Conservation (phyloP, 2,797 vertebrate species). For the Cyclopterus lumpus region DNA sequence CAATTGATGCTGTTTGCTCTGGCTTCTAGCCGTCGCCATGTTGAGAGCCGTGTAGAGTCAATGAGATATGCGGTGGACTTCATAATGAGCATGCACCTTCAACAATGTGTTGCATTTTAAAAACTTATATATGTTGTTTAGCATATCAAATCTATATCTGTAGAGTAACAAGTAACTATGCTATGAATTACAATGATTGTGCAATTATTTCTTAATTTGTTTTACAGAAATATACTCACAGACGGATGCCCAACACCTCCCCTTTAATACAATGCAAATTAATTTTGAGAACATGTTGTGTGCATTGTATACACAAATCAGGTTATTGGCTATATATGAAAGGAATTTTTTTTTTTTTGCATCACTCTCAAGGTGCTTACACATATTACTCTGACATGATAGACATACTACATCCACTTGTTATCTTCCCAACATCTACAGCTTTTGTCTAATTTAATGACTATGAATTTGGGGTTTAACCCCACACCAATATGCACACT, state of each 20-base stretch:
- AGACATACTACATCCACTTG: not conserved
- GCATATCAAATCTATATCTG: too few relatives aligned
- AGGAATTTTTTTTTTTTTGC: not conserved
- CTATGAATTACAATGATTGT: not conserved
- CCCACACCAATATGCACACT: not conserved
- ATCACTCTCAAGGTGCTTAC: not conserved
- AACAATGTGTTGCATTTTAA: not conserved
- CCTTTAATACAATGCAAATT: not conserved
- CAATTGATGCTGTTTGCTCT: too few relatives aligned
- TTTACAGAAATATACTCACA: not conserved
- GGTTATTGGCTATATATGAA: not conserved
- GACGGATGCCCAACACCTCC: not conserved
- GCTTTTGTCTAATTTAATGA: not conserved
- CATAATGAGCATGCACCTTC: not conserved
- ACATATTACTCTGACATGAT: not conserved
- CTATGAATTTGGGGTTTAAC: too few relatives aligned
- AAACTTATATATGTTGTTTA: not conserved
- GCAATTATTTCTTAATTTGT: not conserved
- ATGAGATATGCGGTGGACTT: not conserved
- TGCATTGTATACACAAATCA: not conserved
- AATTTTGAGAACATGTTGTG: not conserved
- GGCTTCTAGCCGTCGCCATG: too few relatives aligned
- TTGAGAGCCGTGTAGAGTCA: not conserved
- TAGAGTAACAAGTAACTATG: not conserved
- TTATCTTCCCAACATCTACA: not conserved